These are phyloP conservation scores for Tetranychus piercei DNA, from an alignment of 2,888 invertebrate genomes.

Conservation along the genomic window DNA sequence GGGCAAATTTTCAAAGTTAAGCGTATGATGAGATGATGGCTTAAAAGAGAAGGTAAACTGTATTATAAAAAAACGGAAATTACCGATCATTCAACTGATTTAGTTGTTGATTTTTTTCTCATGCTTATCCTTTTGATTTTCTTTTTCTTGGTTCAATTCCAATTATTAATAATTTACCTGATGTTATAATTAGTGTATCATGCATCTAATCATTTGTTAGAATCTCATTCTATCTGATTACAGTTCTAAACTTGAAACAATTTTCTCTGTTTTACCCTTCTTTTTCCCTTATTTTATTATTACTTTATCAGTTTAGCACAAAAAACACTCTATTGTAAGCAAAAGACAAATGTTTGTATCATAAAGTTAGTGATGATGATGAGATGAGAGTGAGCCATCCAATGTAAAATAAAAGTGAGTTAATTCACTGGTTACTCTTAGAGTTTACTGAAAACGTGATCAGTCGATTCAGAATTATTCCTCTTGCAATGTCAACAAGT, in stretches of 20 bases:
- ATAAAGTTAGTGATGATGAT: background rate
- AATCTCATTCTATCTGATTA: background rate
- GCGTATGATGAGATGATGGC: no score
- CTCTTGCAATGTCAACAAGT: background rate
- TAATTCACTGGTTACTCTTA: background rate
- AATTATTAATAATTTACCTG: background rate
- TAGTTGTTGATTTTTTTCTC: background rate
- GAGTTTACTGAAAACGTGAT: background rate
- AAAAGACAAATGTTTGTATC: background rate
- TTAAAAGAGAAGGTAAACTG: no score
- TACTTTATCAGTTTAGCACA: background rate
- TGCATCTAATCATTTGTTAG: background rate
- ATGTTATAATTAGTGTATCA: background rate
- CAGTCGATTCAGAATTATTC: background rate
- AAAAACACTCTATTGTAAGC: background rate
- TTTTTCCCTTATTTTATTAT: background rate
- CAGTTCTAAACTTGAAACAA: background rate
- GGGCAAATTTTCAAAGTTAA: no score
- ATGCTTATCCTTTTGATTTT: background rate
- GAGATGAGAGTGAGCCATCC: background rate
- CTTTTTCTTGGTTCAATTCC: background rate
- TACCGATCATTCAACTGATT: background rate
- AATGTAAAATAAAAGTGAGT: background rate
- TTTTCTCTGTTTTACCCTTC: background rate
- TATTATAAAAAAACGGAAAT: background rate